Evolutionary conservation across 2,888 invertebrate species (phyloP), one percentile per base, ranked within the genome.

Genomic region (Eupsilia transversa): DNA sequence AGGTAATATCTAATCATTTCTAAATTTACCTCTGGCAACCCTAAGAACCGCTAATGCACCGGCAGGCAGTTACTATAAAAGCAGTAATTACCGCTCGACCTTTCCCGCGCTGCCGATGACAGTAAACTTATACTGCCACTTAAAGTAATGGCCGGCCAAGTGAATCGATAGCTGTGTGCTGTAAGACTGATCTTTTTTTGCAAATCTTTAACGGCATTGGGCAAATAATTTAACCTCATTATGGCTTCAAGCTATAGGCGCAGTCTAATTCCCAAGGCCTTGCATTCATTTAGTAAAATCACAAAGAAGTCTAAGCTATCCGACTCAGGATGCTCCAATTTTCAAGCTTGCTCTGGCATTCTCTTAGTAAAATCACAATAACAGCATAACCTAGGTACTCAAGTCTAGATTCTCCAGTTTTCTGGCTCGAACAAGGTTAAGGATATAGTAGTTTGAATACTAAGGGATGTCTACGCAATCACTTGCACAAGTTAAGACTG

Each of bases 71-170:
- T 87, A 86, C 89, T 87, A 88, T 91, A 91, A 92, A 92, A 89
- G 84, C 79, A 76, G 91, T 91, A 92, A 91, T 92, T 92, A 92
- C 91, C 86, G 77, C 74, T 79, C 90, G 87, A 91, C 92, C 92
- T 92, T 90, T 90, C 90, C 82, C 74, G 84, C 85, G 87, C 89
- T 88, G 79, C 89, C 88, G 89, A 91, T 91, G 91, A 92, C 90
- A 92, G 88, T 94, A 90, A 93, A 93, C 86, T 93, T 93, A 93
- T 92, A 94, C 88, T 83, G 89, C 81, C 85, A 81, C 84, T 81
- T 84, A 81, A 80, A 75, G 80, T 84, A 70, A 81, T 84, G 81
- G 84, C 63, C 33, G 81, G n/a, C 84, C 84, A 81, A 84, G 84
- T 81, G 81, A 81, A 84, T 84, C 84, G 84, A 81, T 81, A 80